phyloP scores from a whole-genome alignment of 2,888 invertebrate genomes.

The Phasia obesa region DNA sequence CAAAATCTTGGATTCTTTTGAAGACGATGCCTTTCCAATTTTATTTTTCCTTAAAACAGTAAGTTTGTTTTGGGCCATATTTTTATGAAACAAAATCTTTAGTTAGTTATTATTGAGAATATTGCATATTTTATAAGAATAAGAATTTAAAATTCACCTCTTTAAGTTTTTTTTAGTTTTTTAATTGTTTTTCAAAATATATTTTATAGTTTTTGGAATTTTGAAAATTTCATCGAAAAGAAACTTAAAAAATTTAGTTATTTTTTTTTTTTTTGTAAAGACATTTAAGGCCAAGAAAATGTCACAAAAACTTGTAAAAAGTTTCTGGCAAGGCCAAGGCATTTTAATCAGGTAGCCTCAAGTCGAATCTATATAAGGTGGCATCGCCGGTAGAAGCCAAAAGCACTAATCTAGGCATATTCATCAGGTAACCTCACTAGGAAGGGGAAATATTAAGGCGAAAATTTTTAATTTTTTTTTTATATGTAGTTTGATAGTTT shows the following conservation, averaged over 20 bases:
- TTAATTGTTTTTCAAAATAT: constrained; percentile 25
- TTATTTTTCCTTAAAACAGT: constrained; percentile 9
- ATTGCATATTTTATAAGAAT: neutral
- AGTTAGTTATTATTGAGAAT: constrained; percentile 27
- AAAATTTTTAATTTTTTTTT: too few species aligned
- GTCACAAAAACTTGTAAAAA: neutral
- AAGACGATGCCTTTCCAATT: neutral
- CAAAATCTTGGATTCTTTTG: neutral
- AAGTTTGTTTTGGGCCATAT: constrained; percentile 1
- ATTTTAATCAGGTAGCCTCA: too few species aligned
- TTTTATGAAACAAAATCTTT: constrained; percentile 34
- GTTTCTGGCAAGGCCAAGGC: constrained; percentile 2
- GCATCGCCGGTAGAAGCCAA: too few species aligned
- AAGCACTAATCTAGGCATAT: too few species aligned
- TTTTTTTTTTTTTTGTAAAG: neutral
- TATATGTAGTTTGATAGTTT: too few species aligned
- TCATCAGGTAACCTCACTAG: too few species aligned
- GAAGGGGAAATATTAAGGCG: too few species aligned
- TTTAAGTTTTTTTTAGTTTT: neutral
- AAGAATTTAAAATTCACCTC: constrained; percentile 40
- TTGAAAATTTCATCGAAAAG: constrained; percentile 45
- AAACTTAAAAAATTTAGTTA: constrained; percentile 7
- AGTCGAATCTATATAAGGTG: too few species aligned
- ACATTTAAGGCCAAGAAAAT: constrained; percentile 31
- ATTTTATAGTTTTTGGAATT: constrained; percentile 31